These are phyloP conservation scores for Sarcophaga carnaria DNA, from an alignment of 2,888 invertebrate genomes.

Conservation along the genomic window DNA sequence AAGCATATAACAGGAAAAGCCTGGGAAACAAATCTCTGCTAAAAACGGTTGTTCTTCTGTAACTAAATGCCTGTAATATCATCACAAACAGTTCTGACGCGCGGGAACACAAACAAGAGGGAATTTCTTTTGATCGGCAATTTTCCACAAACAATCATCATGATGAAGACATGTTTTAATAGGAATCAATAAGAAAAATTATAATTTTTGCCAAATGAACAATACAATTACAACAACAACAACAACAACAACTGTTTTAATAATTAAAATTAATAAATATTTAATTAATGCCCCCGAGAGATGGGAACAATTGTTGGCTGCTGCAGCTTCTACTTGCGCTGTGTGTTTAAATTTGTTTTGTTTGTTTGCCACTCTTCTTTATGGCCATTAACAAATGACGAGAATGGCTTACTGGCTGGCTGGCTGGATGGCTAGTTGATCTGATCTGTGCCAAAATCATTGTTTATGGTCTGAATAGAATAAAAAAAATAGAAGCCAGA, in stretches of 20 bases:
- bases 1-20: too few species aligned
- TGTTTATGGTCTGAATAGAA: slow-evolving; percentile 42
- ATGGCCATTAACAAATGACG: slow-evolving; percentile 47
- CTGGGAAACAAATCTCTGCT: too few species aligned
- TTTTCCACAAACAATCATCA: too few species aligned
- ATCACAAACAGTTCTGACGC: too few species aligned
- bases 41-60: too few species aligned
- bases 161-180: background rate
- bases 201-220: slow-evolving; percentile 3
- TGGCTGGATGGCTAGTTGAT: background rate
- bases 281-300: slow-evolving; percentile 67
- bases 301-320: slow-evolving; percentile 4
- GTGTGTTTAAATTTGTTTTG: background rate
- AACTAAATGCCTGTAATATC: too few species aligned
- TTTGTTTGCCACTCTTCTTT: background rate
- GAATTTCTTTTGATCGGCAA: too few species aligned
- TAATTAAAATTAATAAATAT: slow-evolving; percentile 67
- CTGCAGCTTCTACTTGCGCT: too few species aligned
- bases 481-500: slow-evolving; percentile 14
- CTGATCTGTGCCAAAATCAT: too few species aligned
- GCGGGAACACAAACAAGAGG: too few species aligned
- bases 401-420: background rate
- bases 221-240: background rate
- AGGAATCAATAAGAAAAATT: background rate
- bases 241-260: slow-evolving; percentile 13